Base-by-base conservation (phyloP, 2,113 vertebrate species). In the Sphaerodactylus townsendi region DNA sequence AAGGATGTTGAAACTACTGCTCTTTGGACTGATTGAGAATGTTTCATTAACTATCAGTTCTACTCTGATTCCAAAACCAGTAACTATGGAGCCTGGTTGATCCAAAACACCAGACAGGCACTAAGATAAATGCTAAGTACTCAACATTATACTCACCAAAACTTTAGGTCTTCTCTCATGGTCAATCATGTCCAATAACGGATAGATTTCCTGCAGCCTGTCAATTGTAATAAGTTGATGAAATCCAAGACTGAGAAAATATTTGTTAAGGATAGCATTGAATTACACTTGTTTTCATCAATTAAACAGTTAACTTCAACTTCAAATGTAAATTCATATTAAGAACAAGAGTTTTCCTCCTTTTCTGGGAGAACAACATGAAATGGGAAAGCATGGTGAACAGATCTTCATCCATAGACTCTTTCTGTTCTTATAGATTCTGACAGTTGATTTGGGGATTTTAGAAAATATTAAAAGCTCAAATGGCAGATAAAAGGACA, bases 121-220 rank as follows among this genome's bases (percentile, higher is more conserved):
- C 41, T 84, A 82, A 86, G 3, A n/a, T 53, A 33, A 33, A 48
- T 15, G 19, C 59, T 73, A 28, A 14, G 69, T 71, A 17, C 48
- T 10, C 71, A 41, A 81, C 23, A 3, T 3, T 3, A 1, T 28
- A 93, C 96, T 96, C 84, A 98, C 98, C 86, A 93, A 77, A 62
- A 93, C 41, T 0, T 59, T 92, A 21, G 97, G 96, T 35, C 93
- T 95, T 74, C 96, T 92, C 86, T 95, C 95, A 76, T 98, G 97
- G 80, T 98, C 98, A 87, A 98, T 96, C 87, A 96, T 97, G 91
- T 98, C 98, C 79, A 98, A 95, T 90, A 98, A 95, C 2, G 97
- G 98, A 87, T 95, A 95, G 0, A 96, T 95, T 88, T 98, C 96
- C 66, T 95, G 82, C 62, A 98, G 66, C 68, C 95, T 94, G 83